A percentile compares a stretch with the other conserved stretches of the same genome.
Conservation (phyloP, 1,140 invertebrate species). For the Tachypleus tridentatus region DNA sequence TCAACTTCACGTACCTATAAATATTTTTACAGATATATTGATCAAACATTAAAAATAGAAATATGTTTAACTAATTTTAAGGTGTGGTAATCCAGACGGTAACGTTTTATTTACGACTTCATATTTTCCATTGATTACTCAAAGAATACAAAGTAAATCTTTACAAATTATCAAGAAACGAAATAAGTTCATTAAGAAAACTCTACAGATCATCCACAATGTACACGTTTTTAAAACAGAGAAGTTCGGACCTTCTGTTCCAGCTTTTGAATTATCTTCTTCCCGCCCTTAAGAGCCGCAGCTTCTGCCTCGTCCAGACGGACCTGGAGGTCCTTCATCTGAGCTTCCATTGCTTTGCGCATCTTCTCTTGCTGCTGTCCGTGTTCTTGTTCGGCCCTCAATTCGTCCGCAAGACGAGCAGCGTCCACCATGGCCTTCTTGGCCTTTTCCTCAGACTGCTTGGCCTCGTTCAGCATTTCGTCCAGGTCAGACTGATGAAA, state of each 20-base stretch:
- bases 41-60: too few relatives aligned
- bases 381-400: constrained; percentile 97
- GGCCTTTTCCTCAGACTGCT: constrained; percentile 92
- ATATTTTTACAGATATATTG: not conserved
- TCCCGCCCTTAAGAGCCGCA: constrained; percentile 88
- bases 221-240: too few relatives aligned
- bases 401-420: constrained; percentile 90
- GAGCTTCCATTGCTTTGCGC: constrained; percentile 88
- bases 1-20: constrained; percentile 64
- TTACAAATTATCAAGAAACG: too few relatives aligned
- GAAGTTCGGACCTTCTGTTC: constrained; percentile 31
- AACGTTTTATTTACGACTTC: too few relatives aligned
- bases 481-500: constrained; percentile 65
- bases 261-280: constrained; percentile 54
- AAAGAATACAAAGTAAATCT: too few relatives aligned
- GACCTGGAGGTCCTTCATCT: constrained; percentile 93
- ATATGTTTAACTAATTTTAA: too few relatives aligned
- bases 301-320: constrained; percentile 47
- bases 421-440: constrained; percentile 98
- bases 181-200: too few relatives aligned
- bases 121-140: too few relatives aligned
- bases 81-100: too few relatives aligned
- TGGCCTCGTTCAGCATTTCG: constrained; percentile 88
- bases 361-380: constrained; percentile 94
- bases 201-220: too few relatives aligned